Base-by-base conservation (phyloP, 2,888 invertebrate genomes). In the Amblyjoppa proteus region DNA sequence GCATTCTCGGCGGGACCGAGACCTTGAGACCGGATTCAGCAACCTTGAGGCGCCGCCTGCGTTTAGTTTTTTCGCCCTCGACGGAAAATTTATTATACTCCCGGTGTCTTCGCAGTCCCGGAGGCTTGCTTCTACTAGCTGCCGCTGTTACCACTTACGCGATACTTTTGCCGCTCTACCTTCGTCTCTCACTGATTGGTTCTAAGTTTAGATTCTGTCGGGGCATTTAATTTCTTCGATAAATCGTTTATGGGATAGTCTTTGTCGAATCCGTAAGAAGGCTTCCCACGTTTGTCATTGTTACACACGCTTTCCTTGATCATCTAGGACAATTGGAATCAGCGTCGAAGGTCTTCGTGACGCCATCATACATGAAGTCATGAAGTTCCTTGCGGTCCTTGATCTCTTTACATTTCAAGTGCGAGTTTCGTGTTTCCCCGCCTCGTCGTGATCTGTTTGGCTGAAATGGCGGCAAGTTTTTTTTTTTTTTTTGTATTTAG, bases 11-110 rank as follows among this genome's bases (percentile, higher is more conserved):
- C 84, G 84, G 82, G 84, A 84, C 76, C 81, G 84, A 80, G 84
- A 84, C 86, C 86, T 85, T 85, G 83, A 83, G 83, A 85, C 85
- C 83, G 85, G 85, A 82, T 85, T 85, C 85, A 82, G 51, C 80
- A 83, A 73, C 85, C 85, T 85, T 80, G 85, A 73, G 76, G 85
- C 77, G 73, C 64, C 85, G 80, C 58, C 58, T 58, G 28, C 85
- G 82, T 73, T 85, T 85, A 76, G 82, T 85, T 85, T 85, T 85
- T 85, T 83, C 82, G 68, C 79, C 71, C 82, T 68, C 71, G 51
- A 58, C 79, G 80, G 85, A 79, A 85, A 85, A 83, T 83, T 85
- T 83, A 85, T 83, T 80, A 85, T 83, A 79, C 83, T 31, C 51
- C 64, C 70, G 51, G 58, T 28, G 41, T 51, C 51, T 51, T 53